Base-by-base conservation (phyloP, 2,888 invertebrate genomes). In the Hemaris fuciformis region DNA sequence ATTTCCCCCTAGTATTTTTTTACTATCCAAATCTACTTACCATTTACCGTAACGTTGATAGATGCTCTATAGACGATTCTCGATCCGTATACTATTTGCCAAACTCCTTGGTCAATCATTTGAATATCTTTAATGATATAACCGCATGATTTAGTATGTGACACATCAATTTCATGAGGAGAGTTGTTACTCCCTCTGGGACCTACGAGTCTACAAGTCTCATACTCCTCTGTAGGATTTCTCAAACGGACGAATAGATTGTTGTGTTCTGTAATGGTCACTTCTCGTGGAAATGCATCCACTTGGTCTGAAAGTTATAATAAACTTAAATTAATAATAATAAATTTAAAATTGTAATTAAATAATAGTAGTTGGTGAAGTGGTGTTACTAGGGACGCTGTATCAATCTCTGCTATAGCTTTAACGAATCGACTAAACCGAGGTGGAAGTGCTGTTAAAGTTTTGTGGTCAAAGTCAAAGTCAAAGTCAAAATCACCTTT, bases 81-180 rank as follows among this genome's bases (percentile, higher is more conserved):
- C n/a, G 70, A 66, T 64, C 86, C 89, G 64, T 80, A 88, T 1
- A 70, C 66, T 57, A 91, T 88, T 41, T 72, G 66, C 89, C 89
- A 91, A 15, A 58, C 61, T 58, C 91, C 90, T 61, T 61, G 67
- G 22, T 84, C 76, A 6, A 27, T 59, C 10, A 43, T 48, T 8
- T 64, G 67, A 1, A 85, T 73, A 45, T 74, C 69, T 25, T 61
- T 75, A 0, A 86, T 73, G 41, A 84, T 73, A 60, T 73, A 90
- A 13, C 85, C 85, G 65, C 91, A 91, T 0, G 66, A 66, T 6
- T 74, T 62, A 10, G 58, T 38, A 53, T 79, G 73, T 1, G 65
- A 41, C 61, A 87, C 85, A 7, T 25, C 59, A 18, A 74, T 65
- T 41, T 71, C 71, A 27, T 66, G 57, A 3, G 60, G 57, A 3